These are phyloP conservation scores for Drosophila lini DNA, from an alignment of 1,140 invertebrate species.

Conservation along the genomic window DNA sequence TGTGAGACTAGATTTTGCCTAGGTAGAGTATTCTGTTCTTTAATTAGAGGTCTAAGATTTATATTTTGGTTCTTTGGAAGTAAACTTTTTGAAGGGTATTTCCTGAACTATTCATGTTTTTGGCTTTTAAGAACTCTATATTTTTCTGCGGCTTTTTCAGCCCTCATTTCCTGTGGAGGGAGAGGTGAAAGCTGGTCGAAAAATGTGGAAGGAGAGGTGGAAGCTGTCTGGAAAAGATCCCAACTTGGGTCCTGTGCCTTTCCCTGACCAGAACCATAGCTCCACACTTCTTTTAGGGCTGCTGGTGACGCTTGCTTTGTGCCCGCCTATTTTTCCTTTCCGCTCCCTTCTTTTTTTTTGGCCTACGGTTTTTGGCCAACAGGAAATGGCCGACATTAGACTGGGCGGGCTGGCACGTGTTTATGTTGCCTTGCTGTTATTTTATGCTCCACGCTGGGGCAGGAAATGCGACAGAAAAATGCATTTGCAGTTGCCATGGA, in stretches of 20 bases:
- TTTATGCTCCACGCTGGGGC: constrained; percentile 53
- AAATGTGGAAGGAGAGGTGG: not conserved
- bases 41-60: not conserved
- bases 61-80: not conserved
- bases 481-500: constrained; percentile 50
- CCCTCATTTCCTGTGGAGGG: constrained; percentile 20
- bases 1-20: not conserved
- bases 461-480: constrained; percentile 61
- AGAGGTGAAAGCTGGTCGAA: constrained; percentile 16
- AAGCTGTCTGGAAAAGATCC: constrained; percentile 42
- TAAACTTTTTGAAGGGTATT: constrained; percentile 24
- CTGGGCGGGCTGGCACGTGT: constrained; percentile 67
- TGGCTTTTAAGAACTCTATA: not conserved
- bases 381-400: constrained; percentile 80
- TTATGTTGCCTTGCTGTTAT: constrained; percentile 63
- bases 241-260: constrained; percentile 27
- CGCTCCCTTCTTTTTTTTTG: constrained; percentile 17
- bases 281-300: constrained; percentile 40
- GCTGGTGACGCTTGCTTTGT: constrained; percentile 46
- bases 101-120: constrained; percentile 6
- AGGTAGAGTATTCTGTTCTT: not conserved
- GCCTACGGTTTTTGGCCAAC: constrained; percentile 64
- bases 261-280: constrained; percentile 30
- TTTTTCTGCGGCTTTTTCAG: constrained; percentile 23
- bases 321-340: constrained; percentile 41